Percentiles rank a stretch among this genome's conserved stretches.
Conservation (phyloP, 2,888 invertebrate genomes). For the Rhabditophanes sp. region DNA sequence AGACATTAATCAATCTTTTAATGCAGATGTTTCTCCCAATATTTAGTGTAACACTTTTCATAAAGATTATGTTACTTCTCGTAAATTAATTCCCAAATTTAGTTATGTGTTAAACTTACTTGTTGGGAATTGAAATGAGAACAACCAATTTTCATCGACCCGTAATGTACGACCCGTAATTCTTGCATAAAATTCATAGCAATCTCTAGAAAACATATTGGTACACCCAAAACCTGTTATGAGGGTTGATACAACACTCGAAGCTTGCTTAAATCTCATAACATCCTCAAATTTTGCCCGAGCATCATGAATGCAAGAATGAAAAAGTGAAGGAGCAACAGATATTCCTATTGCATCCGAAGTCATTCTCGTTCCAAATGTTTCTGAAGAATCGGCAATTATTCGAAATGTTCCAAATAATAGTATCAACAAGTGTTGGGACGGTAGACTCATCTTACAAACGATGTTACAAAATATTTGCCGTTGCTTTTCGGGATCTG, state of each 20-base stretch:
- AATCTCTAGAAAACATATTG: slow-evolving; percentile 66
- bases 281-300: slow-evolving; percentile 86
- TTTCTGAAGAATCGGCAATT: slow-evolving; percentile 75
- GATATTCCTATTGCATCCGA: slow-evolving; percentile 85
- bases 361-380: slow-evolving; percentile 78
- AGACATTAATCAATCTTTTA: no score
- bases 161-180: slow-evolving; percentile 78
- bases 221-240: slow-evolving; percentile 79
- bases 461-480: slow-evolving; percentile 82
- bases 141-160: slow-evolving; percentile 85
- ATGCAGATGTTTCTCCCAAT: no score
- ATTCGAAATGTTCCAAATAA: slow-evolving; percentile 91
- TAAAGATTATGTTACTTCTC: no score
- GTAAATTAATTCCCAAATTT: no score
- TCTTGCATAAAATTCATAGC: slow-evolving; percentile 80
- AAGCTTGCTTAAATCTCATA: slow-evolving; percentile 73
- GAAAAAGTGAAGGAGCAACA: slow-evolving; percentile 86
- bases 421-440: slow-evolving; percentile 78
- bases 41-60: no score
- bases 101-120: no score
- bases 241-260: slow-evolving; percentile 83
- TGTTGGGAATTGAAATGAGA: slow-evolving; percentile 56
- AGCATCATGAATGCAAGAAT: slow-evolving; percentile 82
- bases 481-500: slow-evolving; percentile 66
- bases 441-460: slow-evolving; percentile 64